A percentile compares a stretch with the other conserved stretches of the same genome.
These are phyloP conservation scores for Perca flavescens DNA, from an alignment of 2,113 vertebrate genomes.

Conservation along the genomic window DNA sequence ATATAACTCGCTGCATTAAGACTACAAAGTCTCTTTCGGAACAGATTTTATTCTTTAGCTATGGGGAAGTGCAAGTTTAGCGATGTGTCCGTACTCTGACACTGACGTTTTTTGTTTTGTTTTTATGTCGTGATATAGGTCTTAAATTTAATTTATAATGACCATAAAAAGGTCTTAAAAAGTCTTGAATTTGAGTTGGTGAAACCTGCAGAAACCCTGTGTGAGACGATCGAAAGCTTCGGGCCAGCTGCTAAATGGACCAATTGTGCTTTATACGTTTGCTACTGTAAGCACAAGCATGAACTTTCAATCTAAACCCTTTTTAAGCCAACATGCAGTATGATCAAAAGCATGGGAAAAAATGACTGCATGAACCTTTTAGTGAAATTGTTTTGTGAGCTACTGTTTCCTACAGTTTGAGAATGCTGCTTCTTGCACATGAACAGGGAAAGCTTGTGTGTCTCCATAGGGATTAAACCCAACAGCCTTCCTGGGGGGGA, in stretches of 20 bases:
- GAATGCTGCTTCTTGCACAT: not conserved
- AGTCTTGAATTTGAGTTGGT: too few species aligned
- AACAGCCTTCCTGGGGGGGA: not conserved
- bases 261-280: too few species aligned
- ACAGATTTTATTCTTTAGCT: too few species aligned
- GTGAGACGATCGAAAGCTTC: not conserved
- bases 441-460: not conserved
- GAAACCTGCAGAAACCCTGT: too few species aligned
- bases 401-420: not conserved
- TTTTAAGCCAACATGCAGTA: not conserved
- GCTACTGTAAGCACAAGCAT: not conserved
- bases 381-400: not conserved
- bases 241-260: not conserved
- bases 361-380: not conserved
- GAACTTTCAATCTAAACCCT: not conserved
- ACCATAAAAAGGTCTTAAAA: too few species aligned
- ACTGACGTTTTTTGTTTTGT: too few species aligned
- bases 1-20: too few species aligned
- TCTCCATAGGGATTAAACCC: not conserved
- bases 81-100: too few species aligned
- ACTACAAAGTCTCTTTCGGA: too few species aligned
- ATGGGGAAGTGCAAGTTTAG: too few species aligned
- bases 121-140: too few species aligned
- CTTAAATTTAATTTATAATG: too few species aligned
- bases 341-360: not conserved